Conservation (phyloP, 2,113 vertebrate species). For the Genyomyrus donnyi region DNA sequence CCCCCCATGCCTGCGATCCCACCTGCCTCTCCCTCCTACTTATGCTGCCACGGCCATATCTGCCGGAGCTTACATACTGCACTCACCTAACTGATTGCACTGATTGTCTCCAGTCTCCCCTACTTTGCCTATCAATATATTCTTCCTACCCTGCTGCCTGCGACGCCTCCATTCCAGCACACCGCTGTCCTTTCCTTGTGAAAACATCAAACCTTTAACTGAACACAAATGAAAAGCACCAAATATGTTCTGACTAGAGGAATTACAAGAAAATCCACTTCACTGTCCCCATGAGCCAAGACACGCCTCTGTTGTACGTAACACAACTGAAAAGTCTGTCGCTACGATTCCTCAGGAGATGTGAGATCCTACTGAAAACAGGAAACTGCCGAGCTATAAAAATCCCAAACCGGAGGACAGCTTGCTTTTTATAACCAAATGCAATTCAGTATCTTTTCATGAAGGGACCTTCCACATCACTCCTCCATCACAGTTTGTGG, state of each 20-base stretch:
- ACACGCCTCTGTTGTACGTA: not conserved
- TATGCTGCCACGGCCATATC: not conserved
- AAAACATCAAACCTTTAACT: not conserved
- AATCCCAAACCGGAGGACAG: not conserved
- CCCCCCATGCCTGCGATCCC: not conserved
- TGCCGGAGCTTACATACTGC: not conserved
- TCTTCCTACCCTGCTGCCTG: not conserved
- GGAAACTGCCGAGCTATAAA: not conserved
- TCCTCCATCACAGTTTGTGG: too few relatives aligned
- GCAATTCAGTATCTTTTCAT: not conserved
- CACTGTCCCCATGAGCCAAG: not conserved
- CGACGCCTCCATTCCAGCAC: not conserved
- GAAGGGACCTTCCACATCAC: not conserved
- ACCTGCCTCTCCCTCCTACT: not conserved
- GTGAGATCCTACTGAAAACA: not conserved
- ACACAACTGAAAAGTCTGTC: not conserved
- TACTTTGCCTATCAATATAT: not conserved
- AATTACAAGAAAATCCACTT: not conserved
- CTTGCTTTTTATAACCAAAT: not conserved
- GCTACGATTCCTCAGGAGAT: not conserved
- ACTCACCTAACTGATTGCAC: not conserved
- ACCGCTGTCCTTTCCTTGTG: not conserved
- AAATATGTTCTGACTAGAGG: not conserved
- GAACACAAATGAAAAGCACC: not conserved
- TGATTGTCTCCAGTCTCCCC: not conserved